Base-by-base conservation (phyloP, 2,113 vertebrate species). In the Apaloderma vittatum region DNA sequence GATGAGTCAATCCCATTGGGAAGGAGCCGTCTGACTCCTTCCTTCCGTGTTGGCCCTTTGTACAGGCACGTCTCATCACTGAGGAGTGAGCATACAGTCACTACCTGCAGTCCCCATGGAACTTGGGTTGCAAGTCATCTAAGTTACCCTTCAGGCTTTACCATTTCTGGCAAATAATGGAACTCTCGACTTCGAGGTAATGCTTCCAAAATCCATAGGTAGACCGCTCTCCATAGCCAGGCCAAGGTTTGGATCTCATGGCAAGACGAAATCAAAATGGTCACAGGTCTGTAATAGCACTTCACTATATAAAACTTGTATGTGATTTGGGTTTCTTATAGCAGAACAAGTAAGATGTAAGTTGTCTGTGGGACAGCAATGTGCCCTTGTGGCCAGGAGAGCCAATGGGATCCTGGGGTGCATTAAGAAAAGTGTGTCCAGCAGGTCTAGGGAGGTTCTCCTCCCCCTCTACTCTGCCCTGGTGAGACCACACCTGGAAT, bases 1-100 rank as follows among this genome's bases (percentile, higher is more conserved):
- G 27, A 83, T 24, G 11, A 30, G 30, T 19, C 46, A 58, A 46
- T 12, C 22, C 30, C 17, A 2, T 8, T 13, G 5, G 54, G 58
- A 45, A 72, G 48, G 8, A 78, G 22, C 48, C 29, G 22, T 12
- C 48, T 40, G 45, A 40, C 40, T 40, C 40, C 11, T n/a, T 73
- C 16, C 21, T n/a, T 37, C 62, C 76, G 26, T 5, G 16, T 13
- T 43, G 9, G 26, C 20, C 46, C 0, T 9, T 27, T 22, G 9
- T 54, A 77, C 46, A 15, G 18, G 24, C 24, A 43, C 2, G 1
- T 27, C n/a, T 27, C 43, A 20, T 45, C 8, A 37, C 0, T 29
- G 20, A 79, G 43, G 6, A 65, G n/a, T 5, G 17, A 12, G 13
- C 21, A 10, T 4, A 83, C 40, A 40, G 15, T 77, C 45, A 8